Percentiles rank a stretch among this genome's conserved stretches.
phyloP scores from a whole-genome alignment of 2,888 invertebrate species.

The Ganaspis brasiliensis region DNA sequence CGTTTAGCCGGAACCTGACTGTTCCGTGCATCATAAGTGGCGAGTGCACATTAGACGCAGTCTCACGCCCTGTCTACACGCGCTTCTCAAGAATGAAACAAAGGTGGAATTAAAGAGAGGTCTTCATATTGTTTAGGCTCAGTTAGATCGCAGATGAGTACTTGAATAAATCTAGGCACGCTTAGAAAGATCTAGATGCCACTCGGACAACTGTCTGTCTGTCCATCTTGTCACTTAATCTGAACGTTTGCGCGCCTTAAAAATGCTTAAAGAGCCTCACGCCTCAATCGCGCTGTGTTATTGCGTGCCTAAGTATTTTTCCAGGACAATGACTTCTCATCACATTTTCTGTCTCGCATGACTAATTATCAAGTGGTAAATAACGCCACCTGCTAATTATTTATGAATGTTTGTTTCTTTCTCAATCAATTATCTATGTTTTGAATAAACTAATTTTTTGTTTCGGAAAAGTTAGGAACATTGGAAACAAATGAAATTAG shows the following conservation, averaged over 20 bases:
- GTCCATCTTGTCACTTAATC: conserved; percentile 61
- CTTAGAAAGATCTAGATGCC: conserved; percentile 73
- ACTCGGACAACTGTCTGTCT: conserved; percentile 66
- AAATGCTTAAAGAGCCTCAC: conserved; percentile 72
- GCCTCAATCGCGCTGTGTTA: conserved; percentile 62
- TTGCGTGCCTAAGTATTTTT: conserved; percentile 66
- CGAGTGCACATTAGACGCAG: conserved; percentile 21
- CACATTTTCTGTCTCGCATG: conserved; percentile 36
- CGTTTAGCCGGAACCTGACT: conserved; percentile 34
- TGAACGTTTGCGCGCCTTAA: conserved; percentile 68
- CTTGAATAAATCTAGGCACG: conserved; percentile 68
- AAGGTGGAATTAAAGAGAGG: conserved; percentile 55
- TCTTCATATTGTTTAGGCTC: conserved; percentile 21
- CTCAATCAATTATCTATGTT: neutral
- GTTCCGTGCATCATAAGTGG: conserved; percentile 40
- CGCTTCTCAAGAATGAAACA: conserved; percentile 42
- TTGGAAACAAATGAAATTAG: too few relatives aligned
- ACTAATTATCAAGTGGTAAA: conserved; percentile 52
- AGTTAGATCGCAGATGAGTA: conserved; percentile 62
- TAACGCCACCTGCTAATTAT: conserved; percentile 51
- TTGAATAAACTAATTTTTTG: too few relatives aligned
- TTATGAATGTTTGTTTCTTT: neutral
- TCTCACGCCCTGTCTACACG: conserved; percentile 40
- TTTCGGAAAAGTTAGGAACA: too few relatives aligned
- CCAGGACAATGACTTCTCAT: conserved; percentile 67